Conservation (phyloP, 1,140 invertebrate genomes). For the Acromyrmex heyeri region DNA sequence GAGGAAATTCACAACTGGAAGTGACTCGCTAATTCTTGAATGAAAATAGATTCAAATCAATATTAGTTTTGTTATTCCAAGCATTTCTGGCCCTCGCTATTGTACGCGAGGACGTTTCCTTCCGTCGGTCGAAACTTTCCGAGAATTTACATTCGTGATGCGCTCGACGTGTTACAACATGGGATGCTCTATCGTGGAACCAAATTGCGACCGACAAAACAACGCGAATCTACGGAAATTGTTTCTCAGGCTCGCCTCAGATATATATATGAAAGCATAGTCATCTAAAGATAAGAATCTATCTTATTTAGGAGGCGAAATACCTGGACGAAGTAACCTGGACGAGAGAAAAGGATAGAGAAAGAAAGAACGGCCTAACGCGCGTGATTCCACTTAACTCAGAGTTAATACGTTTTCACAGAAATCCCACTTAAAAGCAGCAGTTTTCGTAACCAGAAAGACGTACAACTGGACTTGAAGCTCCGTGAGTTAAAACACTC, state of each 20-base stretch:
- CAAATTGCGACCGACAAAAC: constrained; percentile 53
- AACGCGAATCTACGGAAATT: constrained; percentile 45
- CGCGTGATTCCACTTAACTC: constrained; percentile 39
- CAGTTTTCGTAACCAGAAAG: constrained; percentile 34
- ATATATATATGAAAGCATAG: not conserved
- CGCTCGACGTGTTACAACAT: constrained; percentile 9
- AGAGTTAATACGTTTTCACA: constrained; percentile 53
- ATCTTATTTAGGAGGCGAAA: not conserved
- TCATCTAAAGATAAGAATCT: constrained; percentile 31
- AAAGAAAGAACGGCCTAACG: not conserved
- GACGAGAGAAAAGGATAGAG: not conserved
- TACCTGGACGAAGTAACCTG: not conserved
- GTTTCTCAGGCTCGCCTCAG: constrained; percentile 12
- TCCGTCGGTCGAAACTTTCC: constrained; percentile 46
- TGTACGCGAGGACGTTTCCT: constrained; percentile 39
- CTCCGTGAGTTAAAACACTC: constrained; percentile 51
- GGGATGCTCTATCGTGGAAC: constrained; percentile 40
- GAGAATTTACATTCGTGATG: constrained; percentile 57
- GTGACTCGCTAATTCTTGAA: constrained; percentile 22
- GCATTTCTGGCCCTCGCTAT: constrained; percentile 18
- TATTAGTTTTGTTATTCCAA: constrained; percentile 60
- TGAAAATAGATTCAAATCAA: constrained; percentile 46
- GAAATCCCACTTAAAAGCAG: constrained; percentile 29
- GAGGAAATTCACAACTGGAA: constrained; percentile 10
- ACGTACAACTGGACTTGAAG: constrained; percentile 11